Conservation (phyloP, 2,888 invertebrate genomes). For the Melanotus villosus region DNA sequence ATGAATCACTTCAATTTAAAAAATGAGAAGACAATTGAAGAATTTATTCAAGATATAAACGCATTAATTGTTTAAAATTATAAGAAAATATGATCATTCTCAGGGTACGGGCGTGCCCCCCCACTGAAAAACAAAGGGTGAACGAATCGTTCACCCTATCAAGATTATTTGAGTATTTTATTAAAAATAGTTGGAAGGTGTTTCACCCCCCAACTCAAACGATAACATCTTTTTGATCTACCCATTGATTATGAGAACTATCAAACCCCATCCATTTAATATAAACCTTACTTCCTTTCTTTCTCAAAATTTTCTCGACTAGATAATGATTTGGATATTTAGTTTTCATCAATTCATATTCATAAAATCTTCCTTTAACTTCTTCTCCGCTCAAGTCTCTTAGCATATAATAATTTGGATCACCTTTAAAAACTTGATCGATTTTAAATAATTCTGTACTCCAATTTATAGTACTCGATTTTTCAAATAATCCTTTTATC, state of each 20-base stretch:
- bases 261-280: slow-evolving; percentile 13
- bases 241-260: slow-evolving; percentile 11
- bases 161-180: slow-evolving; percentile 6
- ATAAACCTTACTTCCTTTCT: slow-evolving; percentile 12
- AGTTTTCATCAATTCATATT: slow-evolving; percentile 15
- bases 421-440: slow-evolving; percentile 4
- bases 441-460: slow-evolving; percentile 17
- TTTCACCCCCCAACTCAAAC: slow-evolving; percentile 1
- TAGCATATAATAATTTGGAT: slow-evolving; percentile 11
- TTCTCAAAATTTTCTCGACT: slow-evolving; percentile 10
- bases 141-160: slow-evolving; percentile 6
- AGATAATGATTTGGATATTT: slow-evolving; percentile 15
- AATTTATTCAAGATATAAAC: neutral
- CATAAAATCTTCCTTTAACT: slow-evolving; percentile 14
- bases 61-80: neutral
- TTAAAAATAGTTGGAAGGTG: neutral
- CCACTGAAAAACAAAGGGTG: neutral
- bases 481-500: slow-evolving; percentile 10
- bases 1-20: neutral
- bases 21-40: neutral
- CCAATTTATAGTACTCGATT: slow-evolving; percentile 9
- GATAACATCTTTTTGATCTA: slow-evolving; percentile 10
- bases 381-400: slow-evolving; percentile 8
- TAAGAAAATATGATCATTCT: neutral
- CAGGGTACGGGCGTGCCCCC: slow-evolving; percentile 1